phyloP scores from a whole-genome alignment of 2,888 invertebrate genomes.

The Apomyelois bistriatella region DNA sequence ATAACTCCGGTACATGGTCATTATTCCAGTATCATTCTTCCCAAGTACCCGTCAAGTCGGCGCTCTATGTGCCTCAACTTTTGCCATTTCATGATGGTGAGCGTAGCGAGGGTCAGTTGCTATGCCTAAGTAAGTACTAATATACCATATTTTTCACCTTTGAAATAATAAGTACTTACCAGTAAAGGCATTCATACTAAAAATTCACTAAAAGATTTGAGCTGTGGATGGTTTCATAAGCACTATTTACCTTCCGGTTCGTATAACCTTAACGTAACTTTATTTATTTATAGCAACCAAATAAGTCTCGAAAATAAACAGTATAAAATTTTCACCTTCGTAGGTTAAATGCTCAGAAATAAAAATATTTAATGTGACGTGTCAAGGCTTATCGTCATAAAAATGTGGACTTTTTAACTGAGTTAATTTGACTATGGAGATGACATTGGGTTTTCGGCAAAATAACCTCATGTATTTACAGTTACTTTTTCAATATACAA shows the following conservation, averaged over 20 bases:
- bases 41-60: no score
- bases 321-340: constrained; percentile 35
- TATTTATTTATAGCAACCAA: constrained; percentile 15
- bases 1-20: no score
- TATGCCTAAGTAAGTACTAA: no score
- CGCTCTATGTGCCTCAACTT: no score
- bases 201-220: no score
- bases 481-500: no score
- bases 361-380: constrained; percentile 25
- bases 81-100: no score
- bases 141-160: no score
- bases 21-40: no score
- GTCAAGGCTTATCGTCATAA: constrained; percentile 28
- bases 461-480: not conserved
- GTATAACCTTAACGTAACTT: constrained; percentile 7
- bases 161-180: no score
- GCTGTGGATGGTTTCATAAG: not conserved
- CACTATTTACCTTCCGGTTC: constrained; percentile 5
- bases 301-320: constrained; percentile 31
- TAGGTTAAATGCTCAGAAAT: constrained; percentile 28
- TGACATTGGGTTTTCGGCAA: not conserved
- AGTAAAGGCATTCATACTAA: no score
- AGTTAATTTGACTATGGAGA: not conserved
- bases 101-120: no score
- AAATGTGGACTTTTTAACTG: not conserved